Evolutionary conservation across 2,797 vertebrate species (phyloP).

Genomic region (Bovichtus diacanthus): DNA sequence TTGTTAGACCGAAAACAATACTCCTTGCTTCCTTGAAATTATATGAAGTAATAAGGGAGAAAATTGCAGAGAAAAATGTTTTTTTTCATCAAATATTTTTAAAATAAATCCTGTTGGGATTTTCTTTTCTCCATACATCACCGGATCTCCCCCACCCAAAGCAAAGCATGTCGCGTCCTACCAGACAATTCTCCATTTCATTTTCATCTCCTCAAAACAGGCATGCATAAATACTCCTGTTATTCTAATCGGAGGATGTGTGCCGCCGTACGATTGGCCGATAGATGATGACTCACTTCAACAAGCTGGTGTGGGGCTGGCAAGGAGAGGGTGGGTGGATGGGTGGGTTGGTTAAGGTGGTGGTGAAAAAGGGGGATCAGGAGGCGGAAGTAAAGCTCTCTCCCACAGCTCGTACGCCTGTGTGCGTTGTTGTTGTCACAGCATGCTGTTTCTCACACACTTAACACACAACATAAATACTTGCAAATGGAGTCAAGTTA

Average conservation of each 20-base stretch:
- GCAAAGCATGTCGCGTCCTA: slow-evolving; percentile 53
- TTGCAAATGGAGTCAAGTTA: slow-evolving; percentile 55
- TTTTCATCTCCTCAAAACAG: slow-evolving; percentile 64
- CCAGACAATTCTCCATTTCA: slow-evolving; percentile 56
- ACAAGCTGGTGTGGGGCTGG: slow-evolving; percentile 81
- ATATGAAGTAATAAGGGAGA: not conserved
- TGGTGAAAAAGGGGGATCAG: slow-evolving; percentile 66
- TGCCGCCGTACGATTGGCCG: slow-evolving; percentile 77
- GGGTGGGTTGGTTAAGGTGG: slow-evolving; percentile 46
- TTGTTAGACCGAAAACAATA: not conserved
- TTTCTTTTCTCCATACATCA: not conserved
- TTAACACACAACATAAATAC: slow-evolving; percentile 57
- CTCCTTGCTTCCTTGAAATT: not conserved
- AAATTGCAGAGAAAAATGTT: not conserved
- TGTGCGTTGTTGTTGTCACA: slow-evolving; percentile 65
- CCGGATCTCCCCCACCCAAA: slow-evolving; percentile 16
- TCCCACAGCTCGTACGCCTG: slow-evolving; percentile 65
- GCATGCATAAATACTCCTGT: slow-evolving; percentile 77
- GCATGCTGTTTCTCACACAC: slow-evolving; percentile 31
- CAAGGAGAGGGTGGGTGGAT: slow-evolving; percentile 60
- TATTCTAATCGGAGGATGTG: slow-evolving; percentile 82
- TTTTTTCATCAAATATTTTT: not conserved
- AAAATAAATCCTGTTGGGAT: not conserved
- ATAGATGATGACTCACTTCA: slow-evolving; percentile 84
- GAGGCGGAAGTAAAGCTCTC: slow-evolving; percentile 73